Evolutionary conservation across 2,113 vertebrate species (phyloP).

Genomic region (Paraplagusia blochii): DNA sequence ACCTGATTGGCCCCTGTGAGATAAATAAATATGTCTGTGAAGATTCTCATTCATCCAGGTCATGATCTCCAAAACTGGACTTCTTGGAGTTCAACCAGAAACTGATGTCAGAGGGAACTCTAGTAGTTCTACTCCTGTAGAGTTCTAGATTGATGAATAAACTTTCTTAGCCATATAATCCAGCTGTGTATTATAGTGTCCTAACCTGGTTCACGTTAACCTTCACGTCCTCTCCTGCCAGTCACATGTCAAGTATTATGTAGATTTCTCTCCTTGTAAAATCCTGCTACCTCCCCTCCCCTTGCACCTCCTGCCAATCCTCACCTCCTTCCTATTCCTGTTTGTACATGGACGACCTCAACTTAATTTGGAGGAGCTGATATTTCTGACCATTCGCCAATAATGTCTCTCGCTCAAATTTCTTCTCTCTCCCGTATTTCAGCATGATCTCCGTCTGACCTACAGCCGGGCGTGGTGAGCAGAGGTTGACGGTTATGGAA

Average conservation of each 20-base stretch:
- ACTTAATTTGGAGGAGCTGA: conserved; percentile 43
- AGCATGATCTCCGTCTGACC: conserved; percentile 58
- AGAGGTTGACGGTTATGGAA: conserved; percentile 28
- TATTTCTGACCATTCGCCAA: conserved; percentile 30
- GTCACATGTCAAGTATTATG: conserved; percentile 73
- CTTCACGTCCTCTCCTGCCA: conserved; percentile 61
- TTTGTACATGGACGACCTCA: conserved; percentile 49
- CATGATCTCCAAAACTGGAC: too few species aligned
- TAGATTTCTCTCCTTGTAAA: conserved; percentile 60
- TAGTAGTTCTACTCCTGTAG: too few species aligned
- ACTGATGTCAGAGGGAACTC: too few species aligned
- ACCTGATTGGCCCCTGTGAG: too few species aligned
- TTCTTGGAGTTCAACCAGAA: too few species aligned
- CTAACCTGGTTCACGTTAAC: conserved; percentile 7
- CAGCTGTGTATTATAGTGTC: conserved; percentile 53
- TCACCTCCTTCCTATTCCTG: conserved; percentile 4
- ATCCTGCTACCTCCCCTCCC: conserved; percentile 40
- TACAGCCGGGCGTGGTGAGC: conserved; percentile 48
- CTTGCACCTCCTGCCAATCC: too few species aligned
- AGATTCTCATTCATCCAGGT: too few species aligned
- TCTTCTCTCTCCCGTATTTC: not conserved
- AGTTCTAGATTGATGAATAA: too few species aligned
- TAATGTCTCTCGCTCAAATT: not conserved
- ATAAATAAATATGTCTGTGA: too few species aligned
- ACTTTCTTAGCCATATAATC: conserved; percentile 32